Evolutionary conservation across 2,888 invertebrate species (phyloP).

Genomic region (Himalopsyche anomala): DNA sequence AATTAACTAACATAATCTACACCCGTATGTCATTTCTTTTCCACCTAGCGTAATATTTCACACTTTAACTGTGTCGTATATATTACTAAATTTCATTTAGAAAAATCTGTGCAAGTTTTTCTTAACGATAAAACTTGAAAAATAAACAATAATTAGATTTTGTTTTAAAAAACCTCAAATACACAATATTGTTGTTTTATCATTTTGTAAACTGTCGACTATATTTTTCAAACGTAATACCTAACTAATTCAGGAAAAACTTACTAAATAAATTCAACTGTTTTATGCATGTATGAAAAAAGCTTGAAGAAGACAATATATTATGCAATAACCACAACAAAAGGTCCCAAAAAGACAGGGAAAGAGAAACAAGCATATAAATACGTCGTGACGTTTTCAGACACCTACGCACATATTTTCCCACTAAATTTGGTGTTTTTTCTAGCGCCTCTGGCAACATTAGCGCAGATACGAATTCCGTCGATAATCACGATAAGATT

Average conservation of each 20-base stretch:
- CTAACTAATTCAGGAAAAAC: too few species aligned
- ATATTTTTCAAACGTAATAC: too few species aligned
- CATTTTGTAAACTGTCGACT: too few species aligned
- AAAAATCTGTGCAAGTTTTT: too few species aligned
- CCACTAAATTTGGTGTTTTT: neutral
- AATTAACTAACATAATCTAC: too few species aligned
- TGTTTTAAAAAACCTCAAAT: too few species aligned
- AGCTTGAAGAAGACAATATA: neutral
- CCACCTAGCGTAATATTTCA: too few species aligned
- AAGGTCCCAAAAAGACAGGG: neutral
- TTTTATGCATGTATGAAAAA: neutral
- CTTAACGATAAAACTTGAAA: too few species aligned
- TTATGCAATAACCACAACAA: neutral
- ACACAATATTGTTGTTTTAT: too few species aligned
- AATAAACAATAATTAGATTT: too few species aligned
- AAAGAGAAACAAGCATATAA: neutral
- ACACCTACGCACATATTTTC: neutral
- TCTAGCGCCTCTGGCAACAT: neutral
- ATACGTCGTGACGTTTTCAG: neutral
- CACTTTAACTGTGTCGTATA: neutral
- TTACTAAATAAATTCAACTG: too few species aligned
- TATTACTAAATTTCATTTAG: neutral
- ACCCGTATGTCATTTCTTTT: too few species aligned
- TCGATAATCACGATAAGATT: constrained; percentile 6
- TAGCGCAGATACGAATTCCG: neutral